Percentiles rank a stretch among this genome's conserved stretches.
Evolutionary conservation across 1,140 invertebrate species (phyloP).

Genomic region (Trichonephila inaurata): DNA sequence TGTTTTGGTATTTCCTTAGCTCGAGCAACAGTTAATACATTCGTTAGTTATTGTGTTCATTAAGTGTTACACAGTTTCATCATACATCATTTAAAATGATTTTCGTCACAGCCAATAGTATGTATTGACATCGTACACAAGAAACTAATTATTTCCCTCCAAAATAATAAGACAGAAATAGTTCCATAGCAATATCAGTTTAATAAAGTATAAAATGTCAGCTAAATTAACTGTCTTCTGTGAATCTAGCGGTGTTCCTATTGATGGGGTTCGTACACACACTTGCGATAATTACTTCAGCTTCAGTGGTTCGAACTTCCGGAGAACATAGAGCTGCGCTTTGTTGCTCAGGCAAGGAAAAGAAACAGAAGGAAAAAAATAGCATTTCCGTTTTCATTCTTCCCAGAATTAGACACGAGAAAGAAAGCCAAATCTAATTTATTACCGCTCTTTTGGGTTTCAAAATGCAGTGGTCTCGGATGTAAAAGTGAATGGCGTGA

Average conservation of each 20-base stretch:
- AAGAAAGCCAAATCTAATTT: constrained; percentile 6
- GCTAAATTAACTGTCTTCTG: neutral
- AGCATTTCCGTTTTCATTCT: constrained; percentile 15
- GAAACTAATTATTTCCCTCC: no score
- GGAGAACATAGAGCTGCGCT: constrained; percentile 18
- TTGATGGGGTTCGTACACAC: neutral
- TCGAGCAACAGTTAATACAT: no score
- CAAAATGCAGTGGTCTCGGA: neutral
- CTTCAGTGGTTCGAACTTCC: constrained; percentile 26
- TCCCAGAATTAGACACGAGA: constrained; percentile 14
- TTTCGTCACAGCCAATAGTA: no score
- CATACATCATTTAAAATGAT: no score
- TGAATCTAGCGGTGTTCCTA: neutral
- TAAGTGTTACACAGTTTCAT: no score
- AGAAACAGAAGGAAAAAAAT: neutral
- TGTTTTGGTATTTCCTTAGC: no score
- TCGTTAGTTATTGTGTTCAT: no score
- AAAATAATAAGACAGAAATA: no score
- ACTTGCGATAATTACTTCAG: constrained; percentile 1
- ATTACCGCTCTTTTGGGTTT: constrained; percentile 3
- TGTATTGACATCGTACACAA: no score
- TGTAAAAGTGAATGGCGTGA: neutral
- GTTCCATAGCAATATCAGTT: neutral
- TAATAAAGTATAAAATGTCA: neutral
- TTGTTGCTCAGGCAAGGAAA: neutral